Percentiles rank a stretch among this genome's conserved stretches.
Conservation (phyloP, 2,113 vertebrate species). For the Tricholaema leucomelas region DNA sequence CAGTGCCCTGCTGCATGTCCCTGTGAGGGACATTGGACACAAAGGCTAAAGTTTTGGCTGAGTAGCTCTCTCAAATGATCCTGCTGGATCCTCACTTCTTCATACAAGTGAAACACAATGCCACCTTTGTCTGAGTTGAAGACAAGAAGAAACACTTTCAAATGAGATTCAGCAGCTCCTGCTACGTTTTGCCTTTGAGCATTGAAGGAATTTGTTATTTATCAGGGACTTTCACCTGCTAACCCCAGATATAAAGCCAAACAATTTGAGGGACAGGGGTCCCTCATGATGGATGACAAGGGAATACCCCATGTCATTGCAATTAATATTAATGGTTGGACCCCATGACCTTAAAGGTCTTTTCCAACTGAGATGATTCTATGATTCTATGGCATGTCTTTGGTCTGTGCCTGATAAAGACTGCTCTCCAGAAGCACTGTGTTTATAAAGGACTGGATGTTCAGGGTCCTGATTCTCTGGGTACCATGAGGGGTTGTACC, state of each 20-base stretch:
- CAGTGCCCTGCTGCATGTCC: fast-evolving
- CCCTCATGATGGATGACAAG: neutral
- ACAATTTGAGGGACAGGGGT: neutral
- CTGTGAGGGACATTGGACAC: neutral
- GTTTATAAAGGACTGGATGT: neutral
- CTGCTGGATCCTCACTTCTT: neutral
- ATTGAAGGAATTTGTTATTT: neutral
- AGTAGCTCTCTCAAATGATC: neutral
- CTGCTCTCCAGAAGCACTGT: neutral
- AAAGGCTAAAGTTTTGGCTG: neutral
- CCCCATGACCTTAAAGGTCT: too few relatives aligned
- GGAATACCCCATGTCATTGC: neutral
- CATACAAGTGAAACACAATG: neutral
- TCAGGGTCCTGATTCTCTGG: neutral
- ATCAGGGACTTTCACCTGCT: neutral
- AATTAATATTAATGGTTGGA: neutral
- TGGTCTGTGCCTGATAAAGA: neutral
- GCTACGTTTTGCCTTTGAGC: neutral
- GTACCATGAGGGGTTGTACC: neutral
- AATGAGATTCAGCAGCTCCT: neutral
- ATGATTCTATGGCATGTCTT: neutral
- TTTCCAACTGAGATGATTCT: too few relatives aligned
- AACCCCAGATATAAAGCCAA: neutral
- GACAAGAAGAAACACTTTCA: neutral
- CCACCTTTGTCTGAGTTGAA: neutral